Evolutionary conservation across 2,888 invertebrate genomes (phyloP).

Genomic region (Cyclophora albipunctata): DNA sequence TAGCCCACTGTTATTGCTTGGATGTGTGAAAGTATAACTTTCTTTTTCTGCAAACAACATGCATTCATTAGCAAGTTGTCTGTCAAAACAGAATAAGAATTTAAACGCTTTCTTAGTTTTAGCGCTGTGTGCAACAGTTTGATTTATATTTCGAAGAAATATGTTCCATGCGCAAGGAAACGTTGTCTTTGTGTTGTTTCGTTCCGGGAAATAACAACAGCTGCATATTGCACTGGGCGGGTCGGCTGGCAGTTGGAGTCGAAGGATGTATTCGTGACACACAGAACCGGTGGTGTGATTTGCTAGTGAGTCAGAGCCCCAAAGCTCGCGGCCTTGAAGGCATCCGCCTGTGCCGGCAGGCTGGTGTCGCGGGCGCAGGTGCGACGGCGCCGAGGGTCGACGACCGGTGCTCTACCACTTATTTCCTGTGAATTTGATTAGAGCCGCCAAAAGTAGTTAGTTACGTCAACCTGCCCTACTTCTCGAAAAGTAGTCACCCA

Average conservation of each 20-base stretch:
- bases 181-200: constrained; percentile 11
- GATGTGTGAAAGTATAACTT: constrained; percentile 48
- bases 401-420: constrained; percentile 42
- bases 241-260: neutral
- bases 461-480: too few species aligned
- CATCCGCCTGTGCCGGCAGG: constrained; percentile 41
- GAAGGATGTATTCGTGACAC: constrained; percentile 3
- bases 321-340: constrained; percentile 48
- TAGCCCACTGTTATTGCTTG: constrained; percentile 27
- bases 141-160: constrained; percentile 16
- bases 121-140: constrained; percentile 9
- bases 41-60: constrained; percentile 44
- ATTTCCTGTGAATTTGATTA: constrained; percentile 20
- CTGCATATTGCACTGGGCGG: constrained; percentile 12
- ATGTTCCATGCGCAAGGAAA: constrained; percentile 10
- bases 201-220: constrained; percentile 18
- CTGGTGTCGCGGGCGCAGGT: constrained; percentile 52
- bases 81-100: constrained; percentile 23
- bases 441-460: too few species aligned
- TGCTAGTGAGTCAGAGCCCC: constrained; percentile 27
- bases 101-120: constrained; percentile 21
- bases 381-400: constrained; percentile 47
- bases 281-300: constrained; percentile 13
- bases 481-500: too few species aligned
- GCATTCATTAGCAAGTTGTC: constrained; percentile 35